Evolutionary conservation across 2,888 invertebrate species (phyloP).

Genomic region (Helobdella robusta): DNA sequence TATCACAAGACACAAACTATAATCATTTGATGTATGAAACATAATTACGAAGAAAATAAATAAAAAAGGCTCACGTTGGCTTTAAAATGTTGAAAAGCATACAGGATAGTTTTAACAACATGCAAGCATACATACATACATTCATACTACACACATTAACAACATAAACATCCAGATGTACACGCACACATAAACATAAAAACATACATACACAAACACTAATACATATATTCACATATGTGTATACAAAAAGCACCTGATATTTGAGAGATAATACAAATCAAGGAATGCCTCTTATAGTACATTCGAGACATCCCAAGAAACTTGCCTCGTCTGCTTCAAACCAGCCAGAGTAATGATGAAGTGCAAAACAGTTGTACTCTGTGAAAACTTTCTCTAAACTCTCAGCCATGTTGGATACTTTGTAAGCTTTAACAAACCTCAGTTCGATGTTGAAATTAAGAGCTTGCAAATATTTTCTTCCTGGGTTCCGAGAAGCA

Average conservation of each 20-base stretch:
- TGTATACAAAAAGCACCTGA: too few species aligned
- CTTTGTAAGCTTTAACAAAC: not conserved
- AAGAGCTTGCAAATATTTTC: slow-evolving; percentile 1
- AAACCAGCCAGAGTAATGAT: slow-evolving; percentile 1
- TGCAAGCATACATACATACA: slow-evolving; percentile 3
- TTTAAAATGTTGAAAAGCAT: too few species aligned
- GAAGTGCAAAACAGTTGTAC: too few species aligned
- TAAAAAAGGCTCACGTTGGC: too few species aligned
- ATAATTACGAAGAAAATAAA: too few species aligned
- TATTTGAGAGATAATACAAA: not conserved
- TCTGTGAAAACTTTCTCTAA: not conserved
- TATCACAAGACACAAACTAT: too few species aligned
- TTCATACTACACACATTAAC: not conserved
- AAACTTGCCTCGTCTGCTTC: not conserved
- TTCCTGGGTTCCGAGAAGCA: slow-evolving; percentile 11
- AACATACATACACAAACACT: not conserved
- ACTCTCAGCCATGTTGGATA: not conserved
- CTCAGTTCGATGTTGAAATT: not conserved
- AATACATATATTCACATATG: too few species aligned
- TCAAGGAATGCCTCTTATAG: not conserved
- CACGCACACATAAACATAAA: not conserved
- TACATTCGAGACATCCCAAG: too few species aligned
- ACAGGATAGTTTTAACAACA: too few species aligned
- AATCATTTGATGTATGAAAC: too few species aligned
- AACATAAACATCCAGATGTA: not conserved